Percentiles rank a stretch among this genome's conserved stretches.
Evolutionary conservation across 2,113 vertebrate species (phyloP).

Genomic region (Sorex fumeus): DNA sequence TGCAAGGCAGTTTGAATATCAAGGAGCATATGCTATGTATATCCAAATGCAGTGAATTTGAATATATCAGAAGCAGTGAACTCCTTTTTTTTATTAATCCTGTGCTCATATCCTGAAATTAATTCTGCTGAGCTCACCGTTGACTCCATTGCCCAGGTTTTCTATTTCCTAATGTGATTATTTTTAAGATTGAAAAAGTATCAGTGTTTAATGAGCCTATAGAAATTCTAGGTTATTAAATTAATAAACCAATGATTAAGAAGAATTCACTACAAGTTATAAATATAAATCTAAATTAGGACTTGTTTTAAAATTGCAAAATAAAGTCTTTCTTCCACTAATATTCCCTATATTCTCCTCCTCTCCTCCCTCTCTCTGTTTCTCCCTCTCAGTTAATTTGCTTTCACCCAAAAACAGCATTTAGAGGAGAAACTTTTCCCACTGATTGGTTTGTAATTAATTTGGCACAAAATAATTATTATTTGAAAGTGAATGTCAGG

Average conservation of each 20-base stretch:
- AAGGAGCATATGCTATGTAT: not conserved
- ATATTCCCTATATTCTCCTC: too few species aligned
- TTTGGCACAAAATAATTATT: too few species aligned
- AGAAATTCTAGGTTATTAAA: constrained; percentile 23
- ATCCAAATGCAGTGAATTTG: too few species aligned
- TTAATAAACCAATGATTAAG: not conserved
- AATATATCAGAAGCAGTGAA: not conserved
- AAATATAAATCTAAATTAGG: not conserved
- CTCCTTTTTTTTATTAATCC: not conserved
- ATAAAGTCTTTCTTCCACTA: not conserved
- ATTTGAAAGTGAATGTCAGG: too few species aligned
- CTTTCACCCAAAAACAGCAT: not conserved
- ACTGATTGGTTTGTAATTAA: not conserved
- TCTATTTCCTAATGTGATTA: not conserved
- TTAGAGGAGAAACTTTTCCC: not conserved
- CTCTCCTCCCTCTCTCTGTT: not conserved
- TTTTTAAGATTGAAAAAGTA: not conserved
- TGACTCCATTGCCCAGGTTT: not conserved
- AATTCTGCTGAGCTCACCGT: not conserved
- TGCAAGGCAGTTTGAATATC: not conserved
- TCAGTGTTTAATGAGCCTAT: not conserved
- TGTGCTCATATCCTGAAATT: not conserved
- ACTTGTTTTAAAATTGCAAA: not conserved
- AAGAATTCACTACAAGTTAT: not conserved
- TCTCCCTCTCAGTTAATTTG: not conserved